These are phyloP conservation scores for Bufotes viridis DNA, from an alignment of 2,797 vertebrate genomes.

Conservation along the genomic window DNA sequence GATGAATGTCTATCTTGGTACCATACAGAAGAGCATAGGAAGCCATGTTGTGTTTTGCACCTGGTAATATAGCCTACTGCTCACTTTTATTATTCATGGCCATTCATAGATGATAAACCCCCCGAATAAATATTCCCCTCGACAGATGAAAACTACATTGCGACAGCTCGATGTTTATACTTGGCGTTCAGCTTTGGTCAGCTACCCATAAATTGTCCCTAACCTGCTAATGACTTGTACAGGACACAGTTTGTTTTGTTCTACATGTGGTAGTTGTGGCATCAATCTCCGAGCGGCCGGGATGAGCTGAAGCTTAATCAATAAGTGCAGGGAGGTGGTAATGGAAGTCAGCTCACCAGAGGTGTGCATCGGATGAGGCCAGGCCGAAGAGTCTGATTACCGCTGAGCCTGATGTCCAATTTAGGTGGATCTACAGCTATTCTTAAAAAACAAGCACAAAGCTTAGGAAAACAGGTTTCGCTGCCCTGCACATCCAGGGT, in stretches of 20 bases:
- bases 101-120: not conserved
- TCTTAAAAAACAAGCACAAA: constrained; percentile 15
- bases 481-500: not conserved
- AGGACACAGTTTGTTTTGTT: constrained; percentile 48
- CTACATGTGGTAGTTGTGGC: constrained; percentile 31
- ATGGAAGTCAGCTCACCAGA: constrained; percentile 31
- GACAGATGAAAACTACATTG: constrained; percentile 3
- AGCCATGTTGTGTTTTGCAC: not conserved
- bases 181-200: constrained; percentile 35
- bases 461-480: not conserved
- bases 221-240: constrained; percentile 52
- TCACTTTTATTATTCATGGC: not conserved
- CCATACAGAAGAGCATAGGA: not conserved
- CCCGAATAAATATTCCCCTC: constrained; percentile 31
- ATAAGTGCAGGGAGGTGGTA: constrained; percentile 39
- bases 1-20: not conserved
- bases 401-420: constrained; percentile 16
- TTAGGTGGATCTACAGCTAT: not conserved
- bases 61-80: not conserved
- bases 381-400: constrained; percentile 27
- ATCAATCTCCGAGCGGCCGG: constrained; percentile 41
- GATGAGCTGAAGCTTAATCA: constrained; percentile 51
- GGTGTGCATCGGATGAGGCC: not conserved
- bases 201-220: constrained; percentile 45
- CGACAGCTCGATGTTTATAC: constrained; percentile 29